Conservation (phyloP, 2,113 vertebrate genomes). For the Clupea harengus region DNA sequence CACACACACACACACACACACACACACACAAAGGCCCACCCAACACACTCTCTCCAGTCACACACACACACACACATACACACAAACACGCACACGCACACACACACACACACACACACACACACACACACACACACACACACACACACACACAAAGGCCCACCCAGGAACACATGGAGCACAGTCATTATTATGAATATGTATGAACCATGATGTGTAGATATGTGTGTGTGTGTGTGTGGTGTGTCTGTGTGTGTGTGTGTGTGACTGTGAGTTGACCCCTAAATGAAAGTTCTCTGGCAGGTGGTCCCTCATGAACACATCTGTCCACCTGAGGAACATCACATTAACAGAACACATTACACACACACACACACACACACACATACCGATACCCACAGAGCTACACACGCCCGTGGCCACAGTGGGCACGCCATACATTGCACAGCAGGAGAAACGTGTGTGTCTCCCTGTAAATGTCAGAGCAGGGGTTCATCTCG, state of each 20-base stretch:
- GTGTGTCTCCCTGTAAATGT: constrained; percentile 25
- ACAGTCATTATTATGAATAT: not conserved
- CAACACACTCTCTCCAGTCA: no score
- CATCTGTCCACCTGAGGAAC: not conserved
- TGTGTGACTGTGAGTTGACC: no score
- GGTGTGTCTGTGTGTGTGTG: not conserved
- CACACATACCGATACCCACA: not conserved
- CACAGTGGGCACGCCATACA: not conserved
- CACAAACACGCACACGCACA: not conserved
- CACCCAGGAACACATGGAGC: not conserved
- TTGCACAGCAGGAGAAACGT: not conserved
- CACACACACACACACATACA: not conserved
- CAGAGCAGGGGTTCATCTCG: constrained; percentile 23
- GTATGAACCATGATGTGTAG: constrained; percentile 16
- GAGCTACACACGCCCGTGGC: not conserved
- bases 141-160: constrained; percentile 24
- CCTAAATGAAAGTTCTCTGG: no score
- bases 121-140: not conserved
- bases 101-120: not conserved
- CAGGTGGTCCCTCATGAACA: not conserved
- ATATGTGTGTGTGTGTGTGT: not conserved
- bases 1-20: not conserved
- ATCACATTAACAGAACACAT: not conserved
- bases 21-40: no score
- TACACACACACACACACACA: not conserved